Percentiles rank a stretch among this genome's conserved stretches.
These are phyloP conservation scores for Enteromius viviparus DNA, from an alignment of 2,797 vertebrate genomes.

Conservation along the genomic window DNA sequence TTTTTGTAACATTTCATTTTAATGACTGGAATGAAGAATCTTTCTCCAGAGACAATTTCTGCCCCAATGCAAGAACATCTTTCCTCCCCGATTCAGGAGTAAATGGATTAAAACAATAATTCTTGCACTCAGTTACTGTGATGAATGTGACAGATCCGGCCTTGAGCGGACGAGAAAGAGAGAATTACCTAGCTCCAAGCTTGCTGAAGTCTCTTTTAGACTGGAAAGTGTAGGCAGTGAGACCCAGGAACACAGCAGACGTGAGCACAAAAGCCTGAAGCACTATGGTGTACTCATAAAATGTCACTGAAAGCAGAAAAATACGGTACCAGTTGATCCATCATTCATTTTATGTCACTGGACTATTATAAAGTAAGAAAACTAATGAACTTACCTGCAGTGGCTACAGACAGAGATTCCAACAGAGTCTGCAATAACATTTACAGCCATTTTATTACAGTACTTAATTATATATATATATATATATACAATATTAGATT, in stretches of 20 bases:
- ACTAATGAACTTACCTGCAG: constrained; percentile 78
- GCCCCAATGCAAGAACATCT: background rate
- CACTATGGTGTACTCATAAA: constrained; percentile 86
- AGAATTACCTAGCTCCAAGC: constrained; percentile 86
- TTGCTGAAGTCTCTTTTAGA: constrained; percentile 95
- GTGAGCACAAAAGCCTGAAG: constrained; percentile 92
- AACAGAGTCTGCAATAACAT: constrained; percentile 81
- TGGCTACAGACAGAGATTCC: constrained; percentile 88
- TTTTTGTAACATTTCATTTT: constrained; percentile 16
- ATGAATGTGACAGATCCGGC: constrained; percentile 6
- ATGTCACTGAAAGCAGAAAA: constrained; percentile 80
- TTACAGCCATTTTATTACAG: background rate
- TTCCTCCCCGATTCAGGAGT: background rate
- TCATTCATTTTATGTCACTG: background rate
- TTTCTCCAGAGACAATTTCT: constrained; percentile 17
- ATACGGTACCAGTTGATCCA: background rate
- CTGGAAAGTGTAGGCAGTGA: constrained; percentile 91
- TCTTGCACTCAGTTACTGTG: constrained; percentile 3
- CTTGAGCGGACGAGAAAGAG: background rate
- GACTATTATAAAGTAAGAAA: background rate
- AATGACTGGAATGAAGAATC: constrained; percentile 18
- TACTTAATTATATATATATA: background rate
- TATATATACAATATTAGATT: background rate
- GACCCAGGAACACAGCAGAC: constrained; percentile 86
- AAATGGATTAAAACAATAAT: constrained; percentile 39